Percentiles rank a stretch among this genome's conserved stretches.
These are phyloP conservation scores for Bothrops alternatus DNA, from an alignment of 2,797 vertebrate genomes.

Conservation along the genomic window DNA sequence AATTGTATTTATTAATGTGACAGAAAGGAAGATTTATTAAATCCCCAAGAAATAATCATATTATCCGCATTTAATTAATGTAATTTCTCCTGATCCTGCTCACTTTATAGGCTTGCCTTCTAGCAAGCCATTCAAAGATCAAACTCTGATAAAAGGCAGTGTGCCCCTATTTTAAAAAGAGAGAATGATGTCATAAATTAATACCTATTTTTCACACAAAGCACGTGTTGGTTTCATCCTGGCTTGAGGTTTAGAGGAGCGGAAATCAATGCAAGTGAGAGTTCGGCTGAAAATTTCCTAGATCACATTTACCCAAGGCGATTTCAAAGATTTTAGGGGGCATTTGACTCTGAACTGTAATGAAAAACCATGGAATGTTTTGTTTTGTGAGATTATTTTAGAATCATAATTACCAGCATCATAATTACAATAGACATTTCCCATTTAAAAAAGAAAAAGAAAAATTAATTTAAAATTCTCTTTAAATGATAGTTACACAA, in stretches of 20 bases:
- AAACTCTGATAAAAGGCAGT: neutral
- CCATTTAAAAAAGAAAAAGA: neutral
- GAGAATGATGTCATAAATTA: neutral
- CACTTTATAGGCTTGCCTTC: neutral
- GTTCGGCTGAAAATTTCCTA: neutral
- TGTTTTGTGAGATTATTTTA: neutral
- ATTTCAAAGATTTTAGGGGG: neutral
- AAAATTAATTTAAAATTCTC: neutral
- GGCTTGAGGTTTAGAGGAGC: neutral
- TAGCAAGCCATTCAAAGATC: neutral
- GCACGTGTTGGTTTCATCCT: no score
- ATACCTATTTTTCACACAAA: neutral
- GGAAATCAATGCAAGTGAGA: neutral
- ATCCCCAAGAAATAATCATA: neutral
- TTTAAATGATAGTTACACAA: neutral
- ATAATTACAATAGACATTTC: neutral
- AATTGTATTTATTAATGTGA: neutral
- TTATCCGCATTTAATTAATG: neutral
- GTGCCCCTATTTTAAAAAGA: neutral
- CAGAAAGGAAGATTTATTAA: neutral
- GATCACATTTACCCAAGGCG: neutral
- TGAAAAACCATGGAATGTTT: neutral
- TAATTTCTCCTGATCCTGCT: neutral
- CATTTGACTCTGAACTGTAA: no score
- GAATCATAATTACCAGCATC: neutral